These are phyloP conservation scores for Eilema griseolum DNA, from an alignment of 2,888 invertebrate genomes.

Conservation along the genomic window DNA sequence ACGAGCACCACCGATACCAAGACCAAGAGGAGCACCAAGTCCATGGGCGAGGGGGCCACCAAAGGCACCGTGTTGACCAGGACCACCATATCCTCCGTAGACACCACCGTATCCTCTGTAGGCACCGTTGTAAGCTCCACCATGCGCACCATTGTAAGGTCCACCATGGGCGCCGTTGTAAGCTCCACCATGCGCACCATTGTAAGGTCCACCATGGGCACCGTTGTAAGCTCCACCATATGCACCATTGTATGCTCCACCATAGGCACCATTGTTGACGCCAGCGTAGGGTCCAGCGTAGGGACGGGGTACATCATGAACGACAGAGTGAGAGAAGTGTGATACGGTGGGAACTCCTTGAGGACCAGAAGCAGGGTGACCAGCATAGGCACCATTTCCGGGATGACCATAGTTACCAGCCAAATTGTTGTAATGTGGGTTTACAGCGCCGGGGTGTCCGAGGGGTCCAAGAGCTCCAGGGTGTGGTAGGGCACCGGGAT, in stretches of 20 bases:
- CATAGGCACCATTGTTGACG: conserved; percentile 32
- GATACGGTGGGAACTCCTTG: conserved; percentile 47
- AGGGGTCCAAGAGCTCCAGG: conserved; percentile 23
- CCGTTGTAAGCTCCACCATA: conserved; percentile 30
- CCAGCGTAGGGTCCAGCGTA: conserved; percentile 48
- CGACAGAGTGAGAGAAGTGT: conserved; percentile 50
- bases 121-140: conserved; percentile 15
- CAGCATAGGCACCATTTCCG: conserved; percentile 24
- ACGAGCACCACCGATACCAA: conserved; percentile 37
- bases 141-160: conserved; percentile 31
- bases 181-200: conserved; percentile 17
- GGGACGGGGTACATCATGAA: conserved; percentile 46
- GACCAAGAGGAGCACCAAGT: conserved; percentile 31
- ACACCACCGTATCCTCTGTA: not conserved
- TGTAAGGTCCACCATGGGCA: conserved; percentile 3
- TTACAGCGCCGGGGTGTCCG: conserved; percentile 12
- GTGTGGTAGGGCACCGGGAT: conserved; percentile 27
- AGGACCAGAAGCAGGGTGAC: conserved; percentile 27
- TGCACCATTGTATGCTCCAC: conserved; percentile 36
- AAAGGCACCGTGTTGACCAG: conserved; percentile 29
- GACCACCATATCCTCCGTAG: conserved; percentile 3
- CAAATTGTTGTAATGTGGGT: conserved; percentile 17
- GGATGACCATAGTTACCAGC: conserved; percentile 21
- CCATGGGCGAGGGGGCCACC: conserved; percentile 36
- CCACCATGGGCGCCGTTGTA: conserved; percentile 33